Evolutionary conservation across 2,113 vertebrate species (phyloP), one percentile per base, ranked within the genome.

Genomic region (Pangasianodon gigas): DNA sequence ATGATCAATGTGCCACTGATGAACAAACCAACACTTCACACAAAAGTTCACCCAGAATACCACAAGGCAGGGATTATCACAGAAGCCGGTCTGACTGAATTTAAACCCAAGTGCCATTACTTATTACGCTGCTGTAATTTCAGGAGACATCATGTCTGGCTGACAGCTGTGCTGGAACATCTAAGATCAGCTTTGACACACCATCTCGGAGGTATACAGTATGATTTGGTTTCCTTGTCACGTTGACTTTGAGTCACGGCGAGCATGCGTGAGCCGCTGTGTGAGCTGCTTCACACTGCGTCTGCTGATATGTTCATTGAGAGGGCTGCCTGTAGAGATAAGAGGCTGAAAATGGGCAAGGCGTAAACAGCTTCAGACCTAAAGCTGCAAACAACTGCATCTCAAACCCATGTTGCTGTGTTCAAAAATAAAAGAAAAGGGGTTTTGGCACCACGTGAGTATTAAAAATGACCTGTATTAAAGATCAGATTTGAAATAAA

Each of bases 211-310:
- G 89, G 82, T 67, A 92, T 71, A 69, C 37, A 86, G 75, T 75
- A 75, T 75, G 85, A 92, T 89, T 91, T 92, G 90, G 88, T 90
- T 90, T 85, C 91, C 91, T 75, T 21, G 88, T 89, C 91, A 92
- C 91, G 91, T 91, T 58, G 89, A 58, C 74, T 84, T 89, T 58
- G 90, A 89, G 89, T 86, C 90, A 92, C 62, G 77, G 85, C 51
- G n/a, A 75, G 91, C 86, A 89, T 77, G 87, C 60, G 87, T 88
- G 89, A 85, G 88, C 26, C 13, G 8, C 65, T 41, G 89, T 80
- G 77, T 32, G 87, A 89, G 89, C 81, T 90, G 89, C 84, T 86
- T 87, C 85, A 90, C 80, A 89, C 90, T 51, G 80, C 48, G 58
- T 81, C 85, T 62, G 81, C 87, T 92, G 91, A 92, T 92, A 85